phyloP scores from a whole-genome alignment of 2,113 vertebrate genomes.

The Dipodomys merriami region DNA sequence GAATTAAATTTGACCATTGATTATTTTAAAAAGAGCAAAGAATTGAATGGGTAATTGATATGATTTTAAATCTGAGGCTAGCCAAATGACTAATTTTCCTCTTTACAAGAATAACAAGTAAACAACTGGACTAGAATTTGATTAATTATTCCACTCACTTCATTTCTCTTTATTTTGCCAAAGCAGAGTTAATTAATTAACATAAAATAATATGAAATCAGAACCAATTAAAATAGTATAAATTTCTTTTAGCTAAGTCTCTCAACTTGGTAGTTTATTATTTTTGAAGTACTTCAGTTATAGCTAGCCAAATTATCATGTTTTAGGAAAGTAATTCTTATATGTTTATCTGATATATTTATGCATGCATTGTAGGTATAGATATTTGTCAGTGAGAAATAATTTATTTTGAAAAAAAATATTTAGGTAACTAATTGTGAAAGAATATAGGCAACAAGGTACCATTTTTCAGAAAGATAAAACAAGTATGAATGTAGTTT shows the following conservation, averaged over 20 bases:
- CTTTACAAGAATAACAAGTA: slow-evolving; percentile 48
- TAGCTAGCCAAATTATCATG: slow-evolving; percentile 52
- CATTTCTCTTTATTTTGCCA: slow-evolving; percentile 71
- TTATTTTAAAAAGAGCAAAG: background rate
- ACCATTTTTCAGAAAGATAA: slow-evolving; percentile 26
- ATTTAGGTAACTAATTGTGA: slow-evolving; percentile 43
- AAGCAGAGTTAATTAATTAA: slow-evolving; percentile 79
- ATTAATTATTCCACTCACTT: slow-evolving; percentile 58
- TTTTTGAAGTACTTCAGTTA: slow-evolving; percentile 51
- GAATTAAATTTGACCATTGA: background rate
- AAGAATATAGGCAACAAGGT: background rate
- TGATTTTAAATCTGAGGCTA: background rate
- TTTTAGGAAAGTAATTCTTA: background rate
- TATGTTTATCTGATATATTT: background rate
- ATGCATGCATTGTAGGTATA: background rate
- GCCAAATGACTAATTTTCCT: slow-evolving; percentile 28
- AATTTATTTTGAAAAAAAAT: slow-evolving; percentile 38
- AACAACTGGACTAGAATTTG: slow-evolving; percentile 53
- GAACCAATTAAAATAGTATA: slow-evolving; percentile 76
- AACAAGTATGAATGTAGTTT: slow-evolving; percentile 52
- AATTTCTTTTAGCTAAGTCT: slow-evolving; percentile 78
- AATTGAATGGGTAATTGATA: background rate
- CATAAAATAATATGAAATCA: slow-evolving; percentile 74
- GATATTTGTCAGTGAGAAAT: background rate
- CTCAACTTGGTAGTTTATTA: slow-evolving; percentile 67